phyloP scores from a whole-genome alignment of 1,140 invertebrate species.

The Anastrepha obliqua region DNA sequence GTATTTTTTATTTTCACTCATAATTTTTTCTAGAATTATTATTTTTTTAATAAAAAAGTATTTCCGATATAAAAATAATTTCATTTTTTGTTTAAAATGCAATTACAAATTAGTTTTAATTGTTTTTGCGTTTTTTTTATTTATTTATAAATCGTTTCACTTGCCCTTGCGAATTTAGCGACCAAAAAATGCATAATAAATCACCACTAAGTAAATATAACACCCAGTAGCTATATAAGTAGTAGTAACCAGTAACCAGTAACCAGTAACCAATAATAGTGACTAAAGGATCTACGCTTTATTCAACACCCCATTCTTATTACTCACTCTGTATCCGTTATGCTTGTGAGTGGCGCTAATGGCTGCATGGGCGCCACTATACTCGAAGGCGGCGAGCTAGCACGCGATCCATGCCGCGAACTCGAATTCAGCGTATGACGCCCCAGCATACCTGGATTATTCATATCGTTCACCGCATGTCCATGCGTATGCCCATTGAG shows the following conservation, averaged over 20 bases:
- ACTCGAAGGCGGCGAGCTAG: conserved; percentile 68
- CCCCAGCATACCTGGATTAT: conserved; percentile 74
- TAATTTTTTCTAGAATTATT: too few relatives aligned
- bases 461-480: conserved; percentile 75
- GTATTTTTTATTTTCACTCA: too few relatives aligned
- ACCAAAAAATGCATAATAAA: conserved; percentile 40
- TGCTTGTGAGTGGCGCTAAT: conserved; percentile 77
- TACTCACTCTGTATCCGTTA: conserved; percentile 79
- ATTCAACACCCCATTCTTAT: background rate
- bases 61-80: too few relatives aligned
- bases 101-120: too few relatives aligned
- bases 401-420: conserved; percentile 71
- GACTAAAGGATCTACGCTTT: too few relatives aligned
- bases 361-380: conserved; percentile 75
- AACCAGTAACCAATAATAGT: background rate
- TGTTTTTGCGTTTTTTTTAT: too few relatives aligned
- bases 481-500: conserved; percentile 60
- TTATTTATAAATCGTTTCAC: conserved; percentile 25
- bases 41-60: too few relatives aligned
- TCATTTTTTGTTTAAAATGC: too few relatives aligned
- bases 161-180: background rate
- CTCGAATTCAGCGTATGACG: conserved; percentile 74
- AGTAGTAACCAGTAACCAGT: background rate
- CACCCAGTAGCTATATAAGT: background rate
- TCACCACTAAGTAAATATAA: background rate